Evolutionary conservation across 2,797 vertebrate genomes (phyloP).

Genomic region (Orientallactaga sibirica): DNA sequence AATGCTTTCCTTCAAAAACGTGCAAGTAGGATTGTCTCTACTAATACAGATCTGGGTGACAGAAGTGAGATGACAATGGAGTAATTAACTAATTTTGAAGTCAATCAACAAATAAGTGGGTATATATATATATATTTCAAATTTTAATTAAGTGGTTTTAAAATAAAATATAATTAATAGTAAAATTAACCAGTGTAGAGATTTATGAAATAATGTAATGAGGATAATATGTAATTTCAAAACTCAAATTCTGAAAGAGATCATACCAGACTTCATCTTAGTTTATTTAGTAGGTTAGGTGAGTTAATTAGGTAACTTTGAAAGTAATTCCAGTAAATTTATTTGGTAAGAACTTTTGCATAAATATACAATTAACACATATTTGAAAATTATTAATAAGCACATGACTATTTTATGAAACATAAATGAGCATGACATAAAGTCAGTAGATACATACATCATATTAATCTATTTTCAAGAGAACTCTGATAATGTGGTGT

Average conservation of each 20-base stretch:
- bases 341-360: slow-evolving; percentile 19
- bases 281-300: slow-evolving; percentile 28
- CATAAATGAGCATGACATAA: slow-evolving; percentile 27
- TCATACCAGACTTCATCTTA: slow-evolving; percentile 51
- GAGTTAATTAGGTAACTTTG: neutral
- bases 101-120: neutral
- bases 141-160: slow-evolving; percentile 17
- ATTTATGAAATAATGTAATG: slow-evolving; percentile 37
- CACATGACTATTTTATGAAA: slow-evolving; percentile 49
- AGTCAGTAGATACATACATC: neutral
- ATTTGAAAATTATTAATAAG: slow-evolving; percentile 37
- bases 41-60: neutral
- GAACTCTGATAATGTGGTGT: neutral
- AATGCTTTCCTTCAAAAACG: slow-evolving; percentile 37
- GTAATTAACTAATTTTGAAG: slow-evolving; percentile 33
- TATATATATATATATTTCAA: neutral
- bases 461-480: neutral
- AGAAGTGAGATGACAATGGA: neutral
- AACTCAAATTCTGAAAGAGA: slow-evolving; percentile 45
- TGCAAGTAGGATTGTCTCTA: neutral
- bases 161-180: slow-evolving; percentile 52
- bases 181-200: neutral
- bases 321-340: slow-evolving; percentile 13
- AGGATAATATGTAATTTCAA: neutral
- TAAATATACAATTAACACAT: neutral